Conservation (phyloP, 2,113 vertebrate genomes). For the Trochalopteron elliotii region DNA sequence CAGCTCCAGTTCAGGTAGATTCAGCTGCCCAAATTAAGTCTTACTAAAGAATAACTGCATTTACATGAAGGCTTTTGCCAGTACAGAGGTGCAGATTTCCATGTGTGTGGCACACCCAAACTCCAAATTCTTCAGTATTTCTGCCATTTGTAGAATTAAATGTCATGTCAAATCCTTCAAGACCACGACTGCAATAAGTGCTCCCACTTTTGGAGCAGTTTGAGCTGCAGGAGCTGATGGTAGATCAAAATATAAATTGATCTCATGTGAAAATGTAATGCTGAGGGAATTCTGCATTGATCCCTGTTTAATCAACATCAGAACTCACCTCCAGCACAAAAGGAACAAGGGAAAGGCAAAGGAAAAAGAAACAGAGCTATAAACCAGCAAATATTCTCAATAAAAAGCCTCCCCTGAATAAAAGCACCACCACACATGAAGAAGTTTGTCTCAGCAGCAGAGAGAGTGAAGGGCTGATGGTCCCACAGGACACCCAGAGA, state of each 20-base stretch:
- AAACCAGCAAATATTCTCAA: neutral
- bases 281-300: neutral
- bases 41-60: neutral
- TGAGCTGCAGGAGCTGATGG: neutral
- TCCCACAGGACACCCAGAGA: neutral
- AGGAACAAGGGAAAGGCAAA: neutral
- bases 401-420: neutral
- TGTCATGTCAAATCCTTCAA: neutral
- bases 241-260: neutral
- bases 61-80: neutral
- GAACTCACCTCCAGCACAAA: neutral
- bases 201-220: neutral
- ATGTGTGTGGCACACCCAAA: neutral
- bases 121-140: neutral
- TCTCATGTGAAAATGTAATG: rapidly evolving
- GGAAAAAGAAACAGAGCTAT: neutral
- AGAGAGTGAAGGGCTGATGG: neutral
- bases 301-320: neutral
- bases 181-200: rapidly evolving
- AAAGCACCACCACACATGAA: neutral
- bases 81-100: neutral
- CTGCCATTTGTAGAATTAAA: neutral
- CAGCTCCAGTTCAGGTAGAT: neutral
- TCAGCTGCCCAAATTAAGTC: neutral
- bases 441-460: neutral